Conservation (phyloP, 2,888 invertebrate genomes). For the Cosmopolites sordidus region DNA sequence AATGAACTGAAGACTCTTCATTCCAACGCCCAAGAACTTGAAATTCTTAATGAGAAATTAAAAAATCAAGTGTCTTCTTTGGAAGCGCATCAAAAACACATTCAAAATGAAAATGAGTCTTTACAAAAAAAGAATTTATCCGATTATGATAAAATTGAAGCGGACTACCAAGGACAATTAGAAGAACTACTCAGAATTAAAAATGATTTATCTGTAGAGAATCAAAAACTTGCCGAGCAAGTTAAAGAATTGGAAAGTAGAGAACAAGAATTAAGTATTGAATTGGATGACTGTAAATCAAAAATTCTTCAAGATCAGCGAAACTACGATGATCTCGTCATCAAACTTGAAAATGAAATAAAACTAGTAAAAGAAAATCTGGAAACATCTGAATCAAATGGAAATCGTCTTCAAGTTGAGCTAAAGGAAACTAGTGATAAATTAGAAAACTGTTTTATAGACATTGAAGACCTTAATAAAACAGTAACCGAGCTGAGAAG, state of each 20-base stretch:
- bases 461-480: slow-evolving; percentile 13
- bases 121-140: slow-evolving; percentile 45
- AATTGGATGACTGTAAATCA: slow-evolving; percentile 29
- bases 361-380: not conserved
- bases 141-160: slow-evolving; percentile 52
- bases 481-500: not conserved
- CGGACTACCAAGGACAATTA: slow-evolving; percentile 50
- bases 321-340: slow-evolving; percentile 19
- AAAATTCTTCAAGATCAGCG: slow-evolving; percentile 25
- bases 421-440: slow-evolving; percentile 3
- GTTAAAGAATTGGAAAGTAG: slow-evolving; percentile 35
- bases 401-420: not conserved
- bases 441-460: slow-evolving; percentile 12
- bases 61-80: slow-evolving; percentile 51
- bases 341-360: slow-evolving; percentile 6
- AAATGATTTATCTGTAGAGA: slow-evolving; percentile 40
- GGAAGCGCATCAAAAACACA: slow-evolving; percentile 49
- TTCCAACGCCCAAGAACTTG: slow-evolving; percentile 41
- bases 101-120: slow-evolving; percentile 47
- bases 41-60: slow-evolving; percentile 49
- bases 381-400: not conserved
- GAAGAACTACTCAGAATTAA: slow-evolving; percentile 42
- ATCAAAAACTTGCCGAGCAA: slow-evolving; percentile 49
- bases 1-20: slow-evolving; percentile 32
- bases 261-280: slow-evolving; percentile 29